Conservation (phyloP, 1,140 invertebrate species). For the Caerostris darwini region DNA sequence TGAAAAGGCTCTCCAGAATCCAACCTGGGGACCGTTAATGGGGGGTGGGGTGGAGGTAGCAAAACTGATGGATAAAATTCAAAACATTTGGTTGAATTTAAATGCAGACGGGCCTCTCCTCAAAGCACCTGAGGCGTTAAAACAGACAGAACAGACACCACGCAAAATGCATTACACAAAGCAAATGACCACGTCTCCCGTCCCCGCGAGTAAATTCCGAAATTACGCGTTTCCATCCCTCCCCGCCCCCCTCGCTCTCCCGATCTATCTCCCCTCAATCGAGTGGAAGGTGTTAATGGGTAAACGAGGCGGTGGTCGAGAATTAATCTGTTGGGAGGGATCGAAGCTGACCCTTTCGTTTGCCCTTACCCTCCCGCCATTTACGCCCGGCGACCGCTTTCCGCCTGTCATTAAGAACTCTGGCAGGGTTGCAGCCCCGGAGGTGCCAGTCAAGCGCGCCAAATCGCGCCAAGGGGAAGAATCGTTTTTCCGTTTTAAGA, state of each 20-base stretch:
- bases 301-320: slow-evolving; percentile 75
- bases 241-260: too few relatives aligned
- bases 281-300: slow-evolving; percentile 70
- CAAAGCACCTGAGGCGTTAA: not conserved
- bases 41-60: not conserved
- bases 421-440: slow-evolving; percentile 48
- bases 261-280: not conserved
- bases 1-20: not conserved
- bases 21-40: not conserved
- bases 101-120: slow-evolving; percentile 30
- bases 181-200: slow-evolving; percentile 61
- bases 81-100: slow-evolving; percentile 26
- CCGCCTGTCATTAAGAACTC: slow-evolving; percentile 69
- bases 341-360: slow-evolving; percentile 52
- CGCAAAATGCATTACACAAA: not conserved
- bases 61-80: slow-evolving; percentile 29
- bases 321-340: slow-evolving; percentile 75
- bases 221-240: slow-evolving; percentile 51
- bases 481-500: slow-evolving; percentile 31
- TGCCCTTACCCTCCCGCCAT: slow-evolving; percentile 17
- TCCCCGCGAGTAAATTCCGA: slow-evolving; percentile 60
- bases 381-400: slow-evolving; percentile 14
- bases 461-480: slow-evolving; percentile 6
- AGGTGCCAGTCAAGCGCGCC: slow-evolving; percentile 39
- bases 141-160: slow-evolving; percentile 1